These are phyloP conservation scores for Merluccius polli DNA, from an alignment of 2,797 vertebrate genomes.

Conservation along the genomic window DNA sequence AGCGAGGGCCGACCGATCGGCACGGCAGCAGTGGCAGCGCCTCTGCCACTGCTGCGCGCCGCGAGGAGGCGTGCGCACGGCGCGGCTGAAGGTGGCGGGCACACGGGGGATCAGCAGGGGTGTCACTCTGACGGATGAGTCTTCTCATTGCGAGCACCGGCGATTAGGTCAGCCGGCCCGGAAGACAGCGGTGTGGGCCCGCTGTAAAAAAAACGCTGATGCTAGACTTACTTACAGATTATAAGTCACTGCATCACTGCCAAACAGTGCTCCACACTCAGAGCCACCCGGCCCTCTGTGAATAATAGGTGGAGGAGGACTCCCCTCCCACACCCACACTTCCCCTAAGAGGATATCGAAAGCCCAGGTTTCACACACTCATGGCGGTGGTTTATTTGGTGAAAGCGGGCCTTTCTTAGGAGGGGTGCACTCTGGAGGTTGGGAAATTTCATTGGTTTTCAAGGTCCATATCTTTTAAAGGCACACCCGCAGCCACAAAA, in stretches of 20 bases:
- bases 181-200: slow-evolving; percentile 54
- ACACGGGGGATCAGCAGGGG: slow-evolving; percentile 18
- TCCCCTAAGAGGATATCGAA: slow-evolving; percentile 28
- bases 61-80: slow-evolving; percentile 2
- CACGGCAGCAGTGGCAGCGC: too few species aligned
- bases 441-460: slow-evolving; percentile 24
- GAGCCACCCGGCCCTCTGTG: slow-evolving; percentile 22
- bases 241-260: slow-evolving; percentile 60
- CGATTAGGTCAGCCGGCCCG: slow-evolving; percentile 64
- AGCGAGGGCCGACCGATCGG: too few species aligned
- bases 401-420: slow-evolving; percentile 27
- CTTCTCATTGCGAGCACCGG: slow-evolving; percentile 58
- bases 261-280: slow-evolving; percentile 21
- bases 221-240: slow-evolving; percentile 59
- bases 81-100: too few species aligned
- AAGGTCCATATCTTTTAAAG: slow-evolving; percentile 32
- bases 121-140: slow-evolving; percentile 72
- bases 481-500: slow-evolving; percentile 8
- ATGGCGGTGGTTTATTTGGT: slow-evolving; percentile 21
- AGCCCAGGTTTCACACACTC: slow-evolving; percentile 27
- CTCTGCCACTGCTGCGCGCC: too few species aligned
- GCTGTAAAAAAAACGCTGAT: slow-evolving; percentile 67
- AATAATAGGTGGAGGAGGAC: slow-evolving; percentile 33
- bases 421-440: slow-evolving; percentile 22
- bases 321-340: not conserved